Evolutionary conservation across 1,140 invertebrate species (phyloP), one percentile per base, ranked within the genome.

Genomic region (Pristionchus pacificus): DNA sequence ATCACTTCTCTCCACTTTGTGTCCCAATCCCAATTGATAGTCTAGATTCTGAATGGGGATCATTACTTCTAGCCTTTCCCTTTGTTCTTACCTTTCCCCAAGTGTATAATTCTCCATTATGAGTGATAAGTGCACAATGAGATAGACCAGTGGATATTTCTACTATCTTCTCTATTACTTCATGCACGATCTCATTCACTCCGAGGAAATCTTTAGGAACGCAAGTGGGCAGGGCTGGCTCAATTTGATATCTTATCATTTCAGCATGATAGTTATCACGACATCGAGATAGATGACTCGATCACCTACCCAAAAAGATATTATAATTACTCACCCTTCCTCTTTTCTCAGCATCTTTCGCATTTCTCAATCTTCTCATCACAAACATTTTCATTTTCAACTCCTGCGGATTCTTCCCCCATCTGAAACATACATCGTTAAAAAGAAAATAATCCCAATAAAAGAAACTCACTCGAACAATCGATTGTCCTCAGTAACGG

Each of bases 311-410:
- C n/a, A n/a, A n/a, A n/a, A n/a, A n/a, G n/a, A n/a, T 49, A 10
- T 6, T 49, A 6, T 49, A 10, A 49, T 49, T 19, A 6, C 6
- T 49, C 19, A 10, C 38, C 38, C 19, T 49, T 49, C 38, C 38
- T 49, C 19, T 19, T 49, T 49, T 49, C 38, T 49, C 6, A 14
- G 66, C 14, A 66, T 69, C 67, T 14, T 60, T 57, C 6, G 67
- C 24, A 25, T 70, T 70, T 28, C 63, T 70, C 2, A 70, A 64
- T 73, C 57, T 68, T 68, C 61, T 62, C 65, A 73, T 68, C 10
- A 73, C 55, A 29, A 73, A 73, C 71, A 73, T 73, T 19, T 70
- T 72, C 65, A 73, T 68, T 33, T 73, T 73, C n/a, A 73, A 28
- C 60, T 73, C 71, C 27, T 73, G 71, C 0, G 71, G 71, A 29